Percentiles rank a stretch among this genome's conserved stretches.
Conservation (phyloP, 1,140 invertebrate species). For the Vanessa tameamea region DNA sequence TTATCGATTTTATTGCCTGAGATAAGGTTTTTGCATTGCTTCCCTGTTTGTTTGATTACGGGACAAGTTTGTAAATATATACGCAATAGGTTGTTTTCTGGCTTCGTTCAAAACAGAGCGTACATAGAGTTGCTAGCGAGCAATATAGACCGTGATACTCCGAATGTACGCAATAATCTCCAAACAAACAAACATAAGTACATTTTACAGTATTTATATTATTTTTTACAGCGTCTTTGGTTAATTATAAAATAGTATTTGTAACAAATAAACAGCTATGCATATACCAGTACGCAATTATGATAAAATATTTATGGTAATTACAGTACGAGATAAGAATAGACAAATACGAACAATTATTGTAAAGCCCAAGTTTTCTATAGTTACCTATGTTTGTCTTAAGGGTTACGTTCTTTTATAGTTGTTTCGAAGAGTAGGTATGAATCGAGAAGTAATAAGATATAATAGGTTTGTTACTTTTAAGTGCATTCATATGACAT, state of each 20-base stretch:
- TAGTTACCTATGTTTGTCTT: background rate
- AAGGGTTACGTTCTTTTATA: background rate
- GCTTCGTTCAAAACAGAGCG: background rate
- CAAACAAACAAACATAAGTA: background rate
- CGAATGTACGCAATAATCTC: background rate
- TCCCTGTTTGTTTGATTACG: slow-evolving; percentile 6
- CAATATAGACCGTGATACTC: background rate
- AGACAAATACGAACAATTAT: background rate
- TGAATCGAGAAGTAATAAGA: too few species aligned
- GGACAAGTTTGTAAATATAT: background rate
- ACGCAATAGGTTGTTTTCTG: background rate
- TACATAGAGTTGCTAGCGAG: background rate
- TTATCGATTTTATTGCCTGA: slow-evolving; percentile 28
- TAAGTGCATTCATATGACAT: too few species aligned
- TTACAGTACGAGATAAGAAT: slow-evolving; percentile 1
- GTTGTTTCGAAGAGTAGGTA: too few species aligned
- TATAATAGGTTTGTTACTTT: too few species aligned
- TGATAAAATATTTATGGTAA: slow-evolving; percentile 11
- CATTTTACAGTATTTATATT: background rate
- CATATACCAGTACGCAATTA: background rate
- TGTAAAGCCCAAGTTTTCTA: background rate
- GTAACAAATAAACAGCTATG: slow-evolving; percentile 10
- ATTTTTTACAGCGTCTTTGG: background rate
- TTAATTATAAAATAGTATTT: background rate
- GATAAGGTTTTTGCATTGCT: slow-evolving; percentile 24